Conservation (phyloP, 1,140 invertebrate species). For the Hetaerina americana region DNA sequence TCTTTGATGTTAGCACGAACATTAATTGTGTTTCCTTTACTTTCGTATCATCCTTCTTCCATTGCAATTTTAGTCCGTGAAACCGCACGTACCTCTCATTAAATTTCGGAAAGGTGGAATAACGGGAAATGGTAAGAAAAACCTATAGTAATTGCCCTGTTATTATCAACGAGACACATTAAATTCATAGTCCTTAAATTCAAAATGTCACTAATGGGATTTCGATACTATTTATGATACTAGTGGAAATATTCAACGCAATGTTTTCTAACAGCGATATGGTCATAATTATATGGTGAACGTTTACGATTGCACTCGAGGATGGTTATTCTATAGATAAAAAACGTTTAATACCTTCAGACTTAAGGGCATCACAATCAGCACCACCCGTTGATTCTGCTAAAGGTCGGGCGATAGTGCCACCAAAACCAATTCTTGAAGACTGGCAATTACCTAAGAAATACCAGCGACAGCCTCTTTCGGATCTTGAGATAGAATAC, state of each 20-base stretch:
- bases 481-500: constrained; percentile 9
- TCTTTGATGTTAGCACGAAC: too few species aligned
- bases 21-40: too few species aligned
- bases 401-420: background rate
- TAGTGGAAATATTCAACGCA: background rate
- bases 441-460: constrained; percentile 11
- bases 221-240: background rate
- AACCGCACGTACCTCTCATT: background rate
- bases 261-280: background rate
- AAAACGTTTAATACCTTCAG: background rate
- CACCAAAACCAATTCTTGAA: constrained; percentile 5
- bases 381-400: background rate
- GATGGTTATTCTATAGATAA: background rate
- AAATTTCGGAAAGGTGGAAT: background rate
- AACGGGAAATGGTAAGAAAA: background rate
- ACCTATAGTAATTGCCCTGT: too few species aligned
- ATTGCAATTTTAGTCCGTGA: background rate
- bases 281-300: background rate
- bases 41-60: too few species aligned
- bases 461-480: constrained; percentile 6
- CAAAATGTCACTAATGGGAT: background rate
- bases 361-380: background rate
- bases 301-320: background rate
- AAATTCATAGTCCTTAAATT: background rate
- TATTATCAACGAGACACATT: background rate